Evolutionary conservation across 2,113 vertebrate genomes (phyloP).

Genomic region (Xenopus borealis): DNA sequence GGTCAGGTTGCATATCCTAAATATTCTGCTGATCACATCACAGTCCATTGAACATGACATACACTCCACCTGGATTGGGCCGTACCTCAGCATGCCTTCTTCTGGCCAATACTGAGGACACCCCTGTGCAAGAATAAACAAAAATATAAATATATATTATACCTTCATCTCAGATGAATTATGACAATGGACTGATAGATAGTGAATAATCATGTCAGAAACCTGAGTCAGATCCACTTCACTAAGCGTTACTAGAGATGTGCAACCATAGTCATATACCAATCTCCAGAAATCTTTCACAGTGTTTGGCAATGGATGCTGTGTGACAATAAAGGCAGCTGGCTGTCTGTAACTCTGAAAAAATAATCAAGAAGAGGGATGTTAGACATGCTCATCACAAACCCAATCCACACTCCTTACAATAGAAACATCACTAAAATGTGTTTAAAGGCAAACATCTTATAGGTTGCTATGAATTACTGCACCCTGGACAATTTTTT

Average conservation of each 20-base stretch:
- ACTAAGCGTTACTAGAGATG: slow-evolving; percentile 95
- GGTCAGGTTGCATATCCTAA: slow-evolving; percentile 98
- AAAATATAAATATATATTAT: neutral
- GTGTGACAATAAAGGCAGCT: slow-evolving; percentile 96
- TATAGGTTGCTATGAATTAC: no score
- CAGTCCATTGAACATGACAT: slow-evolving; percentile 98
- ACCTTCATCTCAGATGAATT: slow-evolving; percentile 21
- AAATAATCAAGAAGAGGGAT: slow-evolving; percentile 35
- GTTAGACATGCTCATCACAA: neutral
- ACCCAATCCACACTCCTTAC: neutral
- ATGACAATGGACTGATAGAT: neutral
- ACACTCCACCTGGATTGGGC: slow-evolving; percentile 95
- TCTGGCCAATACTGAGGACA: slow-evolving; percentile 98
- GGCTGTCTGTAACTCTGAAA: slow-evolving; percentile 96
- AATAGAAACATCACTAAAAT: neutral
- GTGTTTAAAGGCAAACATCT: neutral
- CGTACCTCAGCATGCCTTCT: slow-evolving; percentile 90
- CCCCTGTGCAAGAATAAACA: slow-evolving; percentile 67
- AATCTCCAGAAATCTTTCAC: slow-evolving; percentile 99
- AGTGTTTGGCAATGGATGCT: slow-evolving; percentile 95
- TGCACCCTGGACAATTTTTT: no score
- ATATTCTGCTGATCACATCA: slow-evolving; percentile 91
- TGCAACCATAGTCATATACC: slow-evolving; percentile 97
- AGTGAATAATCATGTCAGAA: slow-evolving; percentile 32
- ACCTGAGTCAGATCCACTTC: slow-evolving; percentile 97